phyloP scores from a whole-genome alignment of 2,113 vertebrate species.

The Marcusenius ussheri region DNA sequence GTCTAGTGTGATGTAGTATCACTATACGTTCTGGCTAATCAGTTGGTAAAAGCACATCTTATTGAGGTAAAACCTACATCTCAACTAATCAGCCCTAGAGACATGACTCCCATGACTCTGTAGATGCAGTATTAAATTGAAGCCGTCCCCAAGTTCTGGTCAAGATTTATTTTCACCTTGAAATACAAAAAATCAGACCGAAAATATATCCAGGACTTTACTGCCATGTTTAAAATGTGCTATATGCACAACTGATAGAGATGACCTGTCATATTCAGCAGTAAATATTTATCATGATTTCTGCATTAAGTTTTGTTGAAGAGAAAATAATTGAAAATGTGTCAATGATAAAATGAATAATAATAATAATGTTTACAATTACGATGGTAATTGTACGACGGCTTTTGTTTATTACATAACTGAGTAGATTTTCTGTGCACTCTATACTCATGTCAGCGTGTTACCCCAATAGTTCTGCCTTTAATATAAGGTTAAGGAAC shows the following conservation, averaged over 20 bases:
- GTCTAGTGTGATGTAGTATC: conserved; percentile 49
- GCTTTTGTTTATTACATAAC: conserved; percentile 28
- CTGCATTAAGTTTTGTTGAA: background rate
- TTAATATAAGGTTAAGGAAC: conserved; percentile 51
- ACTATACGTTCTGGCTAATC: conserved; percentile 66
- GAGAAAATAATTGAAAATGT: background rate
- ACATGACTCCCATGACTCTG: conserved; percentile 21
- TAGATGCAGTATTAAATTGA: background rate
- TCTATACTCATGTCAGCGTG: background rate
- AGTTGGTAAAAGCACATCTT: conserved; percentile 55
- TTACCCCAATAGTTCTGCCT: conserved; percentile 36
- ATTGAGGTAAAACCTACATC: conserved; percentile 53
- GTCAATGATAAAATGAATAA: background rate
- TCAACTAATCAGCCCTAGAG: conserved; percentile 43
- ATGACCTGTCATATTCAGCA: background rate
- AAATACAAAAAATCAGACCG: background rate
- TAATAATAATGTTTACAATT: background rate
- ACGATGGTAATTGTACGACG: background rate
- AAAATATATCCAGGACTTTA: background rate
- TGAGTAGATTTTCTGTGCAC: conserved; percentile 26
- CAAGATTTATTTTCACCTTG: conserved; percentile 24
- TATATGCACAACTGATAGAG: conserved; percentile 4
- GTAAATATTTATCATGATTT: background rate
- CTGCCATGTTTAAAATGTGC: background rate
- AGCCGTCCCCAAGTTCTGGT: conserved; percentile 6